Evolutionary conservation across 2,797 vertebrate species (phyloP).

Genomic region (Linurgus olivaceus): DNA sequence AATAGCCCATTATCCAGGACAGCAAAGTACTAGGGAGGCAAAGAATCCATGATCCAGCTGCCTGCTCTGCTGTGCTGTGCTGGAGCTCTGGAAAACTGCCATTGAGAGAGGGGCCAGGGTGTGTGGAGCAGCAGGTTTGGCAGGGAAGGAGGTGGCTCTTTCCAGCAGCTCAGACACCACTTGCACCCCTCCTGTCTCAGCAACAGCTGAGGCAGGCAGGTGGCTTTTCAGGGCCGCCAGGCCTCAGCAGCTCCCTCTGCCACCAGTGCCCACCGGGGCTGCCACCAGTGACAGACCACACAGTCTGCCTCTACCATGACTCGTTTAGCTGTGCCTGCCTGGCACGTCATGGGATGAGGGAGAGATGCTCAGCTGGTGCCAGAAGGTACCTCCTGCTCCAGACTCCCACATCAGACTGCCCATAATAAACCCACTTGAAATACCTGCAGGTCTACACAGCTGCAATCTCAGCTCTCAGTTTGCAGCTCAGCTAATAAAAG

Average conservation of each 20-base stretch:
- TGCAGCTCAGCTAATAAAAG: background rate
- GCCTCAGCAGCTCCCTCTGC: background rate
- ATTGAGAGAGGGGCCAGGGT: background rate
- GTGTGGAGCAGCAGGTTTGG: background rate
- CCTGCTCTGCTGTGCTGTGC: background rate
- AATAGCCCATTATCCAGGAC: background rate
- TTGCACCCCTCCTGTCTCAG: background rate
- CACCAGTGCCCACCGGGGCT: background rate
- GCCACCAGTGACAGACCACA: background rate
- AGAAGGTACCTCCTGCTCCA: background rate
- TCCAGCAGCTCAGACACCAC: background rate
- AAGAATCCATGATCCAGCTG: background rate
- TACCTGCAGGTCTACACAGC: background rate
- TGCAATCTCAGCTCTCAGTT: background rate
- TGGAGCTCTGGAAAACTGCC: background rate
- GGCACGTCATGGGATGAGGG: fast-evolving
- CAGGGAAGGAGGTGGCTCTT: background rate
- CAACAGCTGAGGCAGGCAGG: background rate
- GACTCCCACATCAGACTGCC: background rate
- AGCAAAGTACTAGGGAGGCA: background rate
- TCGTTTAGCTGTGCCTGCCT: fast-evolving
- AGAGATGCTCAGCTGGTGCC: background rate
- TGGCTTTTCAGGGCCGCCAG: background rate
- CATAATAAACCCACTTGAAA: background rate
- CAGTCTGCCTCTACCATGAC: background rate